These are phyloP conservation scores for Centrocercus urophasianus DNA, from an alignment of 2,113 vertebrate genomes.

Conservation along the genomic window DNA sequence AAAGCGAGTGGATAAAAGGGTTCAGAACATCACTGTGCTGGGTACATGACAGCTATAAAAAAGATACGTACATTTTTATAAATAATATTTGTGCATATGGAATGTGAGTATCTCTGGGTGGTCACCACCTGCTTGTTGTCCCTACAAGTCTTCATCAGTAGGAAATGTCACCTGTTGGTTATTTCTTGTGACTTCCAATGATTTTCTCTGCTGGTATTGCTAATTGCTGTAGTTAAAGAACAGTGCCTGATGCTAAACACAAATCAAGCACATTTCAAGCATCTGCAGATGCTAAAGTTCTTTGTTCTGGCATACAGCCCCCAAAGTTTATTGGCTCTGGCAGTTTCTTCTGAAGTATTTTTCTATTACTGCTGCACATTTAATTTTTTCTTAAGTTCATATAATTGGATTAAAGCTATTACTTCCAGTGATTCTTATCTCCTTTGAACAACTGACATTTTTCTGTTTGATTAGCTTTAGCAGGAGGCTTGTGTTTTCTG, in stretches of 20 bases:
- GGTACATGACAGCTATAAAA: not conserved
- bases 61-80: not conserved
- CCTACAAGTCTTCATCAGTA: not conserved
- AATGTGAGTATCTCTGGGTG: not conserved
- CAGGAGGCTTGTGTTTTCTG: not conserved
- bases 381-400: not conserved
- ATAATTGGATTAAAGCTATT: slow-evolving; percentile 16
- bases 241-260: not conserved
- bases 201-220: not conserved
- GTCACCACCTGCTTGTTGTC: not conserved
- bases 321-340: not conserved
- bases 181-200: not conserved
- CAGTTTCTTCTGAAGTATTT: slow-evolving; percentile 7
- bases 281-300: not conserved
- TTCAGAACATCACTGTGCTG: not conserved
- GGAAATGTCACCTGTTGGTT: not conserved
- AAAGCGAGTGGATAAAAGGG: not conserved
- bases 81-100: not conserved
- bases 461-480: not conserved
- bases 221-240: not conserved
- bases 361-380: not conserved
- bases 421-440: not conserved
- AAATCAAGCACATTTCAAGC: not conserved
- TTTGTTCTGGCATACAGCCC: not conserved
- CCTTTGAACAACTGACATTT: not conserved